Evolutionary conservation across 2,797 vertebrate species (phyloP).

Genomic region (Artibeus jamaicensis): DNA sequence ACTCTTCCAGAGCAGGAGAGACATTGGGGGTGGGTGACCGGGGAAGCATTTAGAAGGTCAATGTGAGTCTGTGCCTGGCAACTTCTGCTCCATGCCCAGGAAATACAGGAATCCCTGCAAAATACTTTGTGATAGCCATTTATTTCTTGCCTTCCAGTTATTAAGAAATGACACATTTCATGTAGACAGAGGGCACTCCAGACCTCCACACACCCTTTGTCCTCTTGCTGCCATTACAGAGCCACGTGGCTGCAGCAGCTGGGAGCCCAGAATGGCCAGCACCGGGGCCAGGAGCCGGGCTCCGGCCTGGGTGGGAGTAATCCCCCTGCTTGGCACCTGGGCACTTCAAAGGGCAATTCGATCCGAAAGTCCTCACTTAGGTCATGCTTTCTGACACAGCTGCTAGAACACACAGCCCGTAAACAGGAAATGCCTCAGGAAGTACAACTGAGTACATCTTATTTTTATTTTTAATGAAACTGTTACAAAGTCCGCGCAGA

Average conservation of each 20-base stretch:
- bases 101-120: not conserved
- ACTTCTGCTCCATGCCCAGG: not conserved
- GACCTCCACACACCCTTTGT: not conserved
- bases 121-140: not conserved
- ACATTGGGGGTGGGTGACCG: not conserved
- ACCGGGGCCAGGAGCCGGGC: not conserved
- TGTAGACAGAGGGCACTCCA: not conserved
- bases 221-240: not conserved
- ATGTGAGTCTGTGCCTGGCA: not conserved
- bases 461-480: constrained; percentile 67
- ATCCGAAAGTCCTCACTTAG: not conserved
- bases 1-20: not conserved
- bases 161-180: not conserved
- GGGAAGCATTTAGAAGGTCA: not conserved
- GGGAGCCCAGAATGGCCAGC: not conserved
- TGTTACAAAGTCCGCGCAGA: not conserved
- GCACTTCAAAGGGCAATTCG: constrained; percentile 49
- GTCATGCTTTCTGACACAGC: constrained; percentile 40
- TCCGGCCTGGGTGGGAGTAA: constrained; percentile 51
- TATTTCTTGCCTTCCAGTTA: not conserved
- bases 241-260: not conserved
- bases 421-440: constrained; percentile 74
- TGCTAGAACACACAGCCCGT: constrained; percentile 43
- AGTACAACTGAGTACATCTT: constrained; percentile 53
- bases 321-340: constrained; percentile 37